A percentile compares a stretch with the other conserved stretches of the same genome.
phyloP scores from a whole-genome alignment of 2,888 invertebrate species.

The Pharmacophagus antenor region DNA sequence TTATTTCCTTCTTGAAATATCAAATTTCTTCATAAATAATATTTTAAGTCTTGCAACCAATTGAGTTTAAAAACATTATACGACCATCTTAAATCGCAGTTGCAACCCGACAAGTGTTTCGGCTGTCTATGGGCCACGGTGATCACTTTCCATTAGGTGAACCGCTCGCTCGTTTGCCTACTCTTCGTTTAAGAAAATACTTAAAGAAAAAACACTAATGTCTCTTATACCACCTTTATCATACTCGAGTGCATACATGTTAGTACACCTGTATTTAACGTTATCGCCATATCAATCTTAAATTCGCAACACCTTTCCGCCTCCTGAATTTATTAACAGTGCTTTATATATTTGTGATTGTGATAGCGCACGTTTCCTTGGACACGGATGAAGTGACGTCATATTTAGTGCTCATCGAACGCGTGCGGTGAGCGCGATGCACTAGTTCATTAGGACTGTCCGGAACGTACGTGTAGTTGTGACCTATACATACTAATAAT shows the following conservation, averaged over 20 bases:
- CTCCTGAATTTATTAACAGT: slow-evolving; percentile 31
- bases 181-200: neutral
- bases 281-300: slow-evolving; percentile 31
- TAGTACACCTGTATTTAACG: slow-evolving; percentile 3
- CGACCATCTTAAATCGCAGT: too few relatives aligned
- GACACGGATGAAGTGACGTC: slow-evolving; percentile 16
- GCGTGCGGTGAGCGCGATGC: neutral
- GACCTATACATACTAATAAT: neutral
- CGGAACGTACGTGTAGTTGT: slow-evolving; percentile 4
- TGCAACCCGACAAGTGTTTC: too few relatives aligned
- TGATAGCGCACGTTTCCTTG: slow-evolving; percentile 22
- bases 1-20: too few relatives aligned
- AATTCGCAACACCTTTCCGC: slow-evolving; percentile 35
- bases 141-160: too few relatives aligned
- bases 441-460: slow-evolving; percentile 8
- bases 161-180: too few relatives aligned
- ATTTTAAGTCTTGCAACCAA: too few relatives aligned
- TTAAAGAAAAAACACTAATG: neutral
- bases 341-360: slow-evolving; percentile 28
- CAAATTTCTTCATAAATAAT: too few relatives aligned
- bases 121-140: too few relatives aligned
- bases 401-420: neutral
- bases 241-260: neutral
- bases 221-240: neutral
- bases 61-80: too few relatives aligned